Percentiles rank a stretch among this genome's conserved stretches.
Evolutionary conservation across 2,888 invertebrate species (phyloP).

Genomic region (Coenonympha glycerion): DNA sequence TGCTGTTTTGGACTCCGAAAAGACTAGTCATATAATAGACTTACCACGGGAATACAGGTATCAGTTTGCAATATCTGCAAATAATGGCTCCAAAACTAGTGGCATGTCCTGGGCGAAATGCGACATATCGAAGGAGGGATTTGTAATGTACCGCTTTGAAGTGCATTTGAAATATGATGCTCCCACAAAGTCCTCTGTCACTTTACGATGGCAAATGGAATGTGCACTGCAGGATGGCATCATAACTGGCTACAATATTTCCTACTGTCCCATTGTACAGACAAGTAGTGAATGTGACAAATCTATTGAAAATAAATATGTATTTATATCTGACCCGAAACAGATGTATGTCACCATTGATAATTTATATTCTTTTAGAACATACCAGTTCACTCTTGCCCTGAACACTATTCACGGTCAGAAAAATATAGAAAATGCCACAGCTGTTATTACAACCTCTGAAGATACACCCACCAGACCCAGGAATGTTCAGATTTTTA

Average conservation of each 20-base stretch:
- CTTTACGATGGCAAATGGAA: slow-evolving; percentile 84
- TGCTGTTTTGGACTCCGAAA: slow-evolving; percentile 49
- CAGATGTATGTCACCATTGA: slow-evolving; percentile 75
- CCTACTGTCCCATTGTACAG: slow-evolving; percentile 81
- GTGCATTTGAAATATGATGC: slow-evolving; percentile 52
- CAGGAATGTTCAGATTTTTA: slow-evolving; percentile 73
- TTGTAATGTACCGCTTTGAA: slow-evolving; percentile 75
- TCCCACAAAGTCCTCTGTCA: slow-evolving; percentile 57
- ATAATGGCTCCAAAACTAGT: slow-evolving; percentile 80
- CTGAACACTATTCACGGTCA: slow-evolving; percentile 69
- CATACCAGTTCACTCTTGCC: slow-evolving; percentile 82
- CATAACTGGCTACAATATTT: slow-evolving; percentile 83
- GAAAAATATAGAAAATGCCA: slow-evolving; percentile 68
- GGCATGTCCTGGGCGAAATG: slow-evolving; percentile 92
- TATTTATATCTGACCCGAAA: slow-evolving; percentile 61
- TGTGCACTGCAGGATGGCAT: slow-evolving; percentile 82
- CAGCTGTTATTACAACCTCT: slow-evolving; percentile 79
- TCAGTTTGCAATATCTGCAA: slow-evolving; percentile 89
- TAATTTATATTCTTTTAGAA: slow-evolving; percentile 82
- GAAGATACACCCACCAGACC: slow-evolving; percentile 80
- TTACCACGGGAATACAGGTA: slow-evolving; percentile 77
- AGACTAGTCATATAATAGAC: slow-evolving; percentile 75
- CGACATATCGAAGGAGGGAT: slow-evolving; percentile 64
- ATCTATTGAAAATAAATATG: slow-evolving; percentile 47
- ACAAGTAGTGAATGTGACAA: slow-evolving; percentile 75